Conservation (phyloP, 2,888 invertebrate genomes). For the Alloplasta piceator region DNA sequence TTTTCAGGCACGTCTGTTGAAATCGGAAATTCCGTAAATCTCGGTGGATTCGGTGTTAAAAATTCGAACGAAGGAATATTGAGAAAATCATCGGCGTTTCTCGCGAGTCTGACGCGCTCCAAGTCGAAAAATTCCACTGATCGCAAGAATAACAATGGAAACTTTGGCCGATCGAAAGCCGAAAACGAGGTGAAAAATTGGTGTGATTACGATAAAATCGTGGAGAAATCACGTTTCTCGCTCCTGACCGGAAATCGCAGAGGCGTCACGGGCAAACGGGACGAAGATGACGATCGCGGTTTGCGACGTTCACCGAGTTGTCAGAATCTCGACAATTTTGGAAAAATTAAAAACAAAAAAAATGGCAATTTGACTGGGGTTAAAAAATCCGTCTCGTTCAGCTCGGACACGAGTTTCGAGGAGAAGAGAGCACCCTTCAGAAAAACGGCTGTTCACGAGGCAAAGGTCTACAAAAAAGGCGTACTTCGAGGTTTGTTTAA, state of each 20-base stretch:
- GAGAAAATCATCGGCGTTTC: constrained; percentile 73
- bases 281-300: constrained; percentile 41
- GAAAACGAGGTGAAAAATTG: constrained; percentile 40
- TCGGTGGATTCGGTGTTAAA: constrained; percentile 38
- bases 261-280: constrained; percentile 17
- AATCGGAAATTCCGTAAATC: constrained; percentile 1
- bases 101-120: constrained; percentile 70
- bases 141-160: constrained; percentile 33
- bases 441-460: constrained; percentile 79
- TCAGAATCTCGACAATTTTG: constrained; percentile 67
- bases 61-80: constrained; percentile 68
- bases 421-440: constrained; percentile 72
- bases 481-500: constrained; percentile 71
- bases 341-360: constrained; percentile 63
- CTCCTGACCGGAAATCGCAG: constrained; percentile 51
- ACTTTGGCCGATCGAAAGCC: constrained; percentile 2
- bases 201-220: constrained; percentile 32
- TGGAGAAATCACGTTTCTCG: constrained; percentile 47
- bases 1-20: constrained; percentile 43
- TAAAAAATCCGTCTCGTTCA: constrained; percentile 81
- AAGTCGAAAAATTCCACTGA: constrained; percentile 51
- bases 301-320: constrained; percentile 70
- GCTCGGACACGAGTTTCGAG: constrained; percentile 79
- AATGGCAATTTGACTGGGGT: constrained; percentile 59
- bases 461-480: constrained; percentile 79